phyloP scores from a whole-genome alignment of 2,888 invertebrate species.

The Polymixis flavicincta region DNA sequence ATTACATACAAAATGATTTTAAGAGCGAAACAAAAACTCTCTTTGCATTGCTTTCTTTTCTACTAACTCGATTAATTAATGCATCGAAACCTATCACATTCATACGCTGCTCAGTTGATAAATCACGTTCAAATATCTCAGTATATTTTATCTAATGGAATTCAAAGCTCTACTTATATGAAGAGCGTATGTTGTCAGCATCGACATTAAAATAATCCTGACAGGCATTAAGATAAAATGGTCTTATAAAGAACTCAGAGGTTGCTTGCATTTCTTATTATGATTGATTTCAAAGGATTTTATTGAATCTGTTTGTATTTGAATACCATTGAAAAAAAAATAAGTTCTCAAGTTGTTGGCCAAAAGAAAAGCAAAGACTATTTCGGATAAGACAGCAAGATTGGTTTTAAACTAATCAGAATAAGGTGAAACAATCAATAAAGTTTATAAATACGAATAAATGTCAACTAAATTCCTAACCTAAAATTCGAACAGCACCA shows the following conservation, averaged over 20 bases:
- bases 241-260: conserved; percentile 47
- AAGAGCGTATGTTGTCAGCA: conserved; percentile 50
- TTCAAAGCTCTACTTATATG: conserved; percentile 65
- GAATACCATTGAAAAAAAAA: conserved; percentile 5
- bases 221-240: conserved; percentile 75
- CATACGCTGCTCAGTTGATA: conserved; percentile 31
- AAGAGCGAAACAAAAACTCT: conserved; percentile 6
- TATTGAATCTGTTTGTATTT: conserved; percentile 16
- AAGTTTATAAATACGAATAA: not conserved
- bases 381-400: not conserved
- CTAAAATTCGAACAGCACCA: conserved; percentile 12
- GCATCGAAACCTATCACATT: conserved; percentile 35
- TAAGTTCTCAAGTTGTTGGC: not conserved
- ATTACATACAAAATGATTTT: conserved; percentile 8
- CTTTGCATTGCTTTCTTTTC: not conserved
- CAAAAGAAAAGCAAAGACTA: not conserved
- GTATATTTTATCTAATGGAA: conserved; percentile 64
- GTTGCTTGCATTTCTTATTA: conserved; percentile 51
- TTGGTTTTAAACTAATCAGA: not conserved
- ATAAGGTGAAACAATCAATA: not conserved
- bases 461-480: conserved; percentile 8
- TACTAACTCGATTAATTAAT: conserved; percentile 25
- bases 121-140: conserved; percentile 46
- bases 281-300: conserved; percentile 50
- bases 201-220: conserved; percentile 74